Base-by-base conservation (phyloP, 2,797 vertebrate genomes). In the Sebastes umbrosus region DNA sequence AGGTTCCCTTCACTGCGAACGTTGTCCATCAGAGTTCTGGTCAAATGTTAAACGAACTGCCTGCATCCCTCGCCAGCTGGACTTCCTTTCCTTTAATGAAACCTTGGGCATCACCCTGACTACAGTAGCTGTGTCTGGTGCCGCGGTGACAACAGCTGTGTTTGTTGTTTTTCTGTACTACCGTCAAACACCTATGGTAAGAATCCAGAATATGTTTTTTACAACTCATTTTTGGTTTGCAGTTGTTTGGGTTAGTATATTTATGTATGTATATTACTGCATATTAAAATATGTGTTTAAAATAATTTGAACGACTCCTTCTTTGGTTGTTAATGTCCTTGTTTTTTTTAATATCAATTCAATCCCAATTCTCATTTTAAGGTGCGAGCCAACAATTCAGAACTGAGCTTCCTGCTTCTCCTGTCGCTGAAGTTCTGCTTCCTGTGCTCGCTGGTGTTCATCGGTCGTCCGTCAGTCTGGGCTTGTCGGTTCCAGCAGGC, bases 31-130 rank as follows among this genome's bases (percentile, higher is more conserved):
- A 16, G 94, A 95, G 54, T 94, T 92, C 63, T 96, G 96, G 96
- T 93, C 96, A 50, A 95, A 90, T 64, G 34, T 43, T 32, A n/a
- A 88, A 11, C 86, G 31, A 24, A 95, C 92, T 1, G 84, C 85
- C 39, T 96, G 96, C 69, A 55, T 96, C 67, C 92, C 81, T 73
- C 83, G 87, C 69, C 73, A 88, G 3, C 18, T 96, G 91, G 95
- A 96, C 81, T 96, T 95, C 64, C 94, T 96, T 3, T 94, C 95
- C 34, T 95, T 94, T 55, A 84, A 93, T 63, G 95, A 96, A 73
- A 92, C 94, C 0, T 75, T 96, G 82, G 95, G 95, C 39, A 92
- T 95, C 22, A 92, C 93, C 14, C 84, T 96, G 72, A 93, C 94
- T 1, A 79, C 91, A 46, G 93, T 69, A 4, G 93, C 96, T 60